Evolutionary conservation across 2,888 invertebrate genomes (phyloP).

Genomic region (Eustalomyia histrio): DNA sequence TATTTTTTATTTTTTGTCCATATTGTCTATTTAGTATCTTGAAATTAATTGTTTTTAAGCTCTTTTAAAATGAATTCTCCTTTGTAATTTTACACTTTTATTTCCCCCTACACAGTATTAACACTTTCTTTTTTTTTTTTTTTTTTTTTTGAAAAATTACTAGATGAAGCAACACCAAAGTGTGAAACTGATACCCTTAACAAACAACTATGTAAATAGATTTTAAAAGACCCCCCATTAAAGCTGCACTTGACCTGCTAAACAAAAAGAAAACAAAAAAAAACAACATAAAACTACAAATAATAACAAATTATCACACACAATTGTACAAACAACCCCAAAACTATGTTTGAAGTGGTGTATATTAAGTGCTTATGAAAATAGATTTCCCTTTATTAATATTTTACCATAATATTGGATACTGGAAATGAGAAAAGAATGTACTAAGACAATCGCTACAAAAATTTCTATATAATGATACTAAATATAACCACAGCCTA

Average conservation of each 20-base stretch:
- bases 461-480: too few species aligned
- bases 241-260: conserved; percentile 62
- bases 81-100: neutral
- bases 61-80: neutral
- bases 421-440: too few species aligned
- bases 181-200: conserved; percentile 17
- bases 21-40: too few species aligned
- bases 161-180: conserved; percentile 13
- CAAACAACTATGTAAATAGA: neutral
- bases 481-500: too few species aligned
- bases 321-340: neutral
- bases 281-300: conserved; percentile 18
- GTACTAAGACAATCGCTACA: too few species aligned
- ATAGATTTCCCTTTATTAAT: too few species aligned
- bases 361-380: neutral
- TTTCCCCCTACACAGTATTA: neutral
- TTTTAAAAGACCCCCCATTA: conserved; percentile 19
- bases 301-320: neutral
- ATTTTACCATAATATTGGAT: too few species aligned
- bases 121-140: neutral
- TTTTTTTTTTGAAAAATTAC: too few species aligned
- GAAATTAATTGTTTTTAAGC: too few species aligned
- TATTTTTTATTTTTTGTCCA: too few species aligned
- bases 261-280: conserved; percentile 9
- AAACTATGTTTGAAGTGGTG: neutral